These are phyloP conservation scores for Gobius niger DNA, from an alignment of 2,113 vertebrate genomes.

Conservation along the genomic window DNA sequence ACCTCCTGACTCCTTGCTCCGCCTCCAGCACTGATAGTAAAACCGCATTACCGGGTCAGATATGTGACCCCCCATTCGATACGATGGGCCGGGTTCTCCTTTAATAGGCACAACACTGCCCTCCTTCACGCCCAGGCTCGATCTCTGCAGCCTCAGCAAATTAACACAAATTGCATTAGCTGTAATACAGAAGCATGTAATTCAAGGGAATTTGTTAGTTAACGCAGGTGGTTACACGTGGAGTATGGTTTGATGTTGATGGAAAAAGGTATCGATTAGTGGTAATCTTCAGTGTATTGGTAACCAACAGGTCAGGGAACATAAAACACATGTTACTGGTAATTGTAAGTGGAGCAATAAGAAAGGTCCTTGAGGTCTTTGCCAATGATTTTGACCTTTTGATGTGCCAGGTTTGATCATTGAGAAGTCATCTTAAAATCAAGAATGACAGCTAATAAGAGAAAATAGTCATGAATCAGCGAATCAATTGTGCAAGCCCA, in stretches of 20 bases:
- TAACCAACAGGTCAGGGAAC: conserved; percentile 12
- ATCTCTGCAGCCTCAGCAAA: conserved; percentile 7
- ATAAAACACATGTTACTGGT: conserved; percentile 7
- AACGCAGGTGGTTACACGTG: neutral
- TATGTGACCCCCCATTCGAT: conserved; percentile 52
- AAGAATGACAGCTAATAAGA: too few relatives aligned
- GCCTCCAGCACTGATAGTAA: conserved; percentile 45
- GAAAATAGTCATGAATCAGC: too few relatives aligned
- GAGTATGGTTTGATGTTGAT: conserved; percentile 6
- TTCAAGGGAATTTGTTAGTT: conserved; percentile 11
- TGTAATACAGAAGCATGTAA: conserved; percentile 6
- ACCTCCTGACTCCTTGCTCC: conserved; percentile 4
- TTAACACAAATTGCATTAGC: conserved; percentile 17
- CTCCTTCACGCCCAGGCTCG: neutral
- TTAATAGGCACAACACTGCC: conserved; percentile 40
- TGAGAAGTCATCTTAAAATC: too few relatives aligned
- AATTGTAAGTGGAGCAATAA: neutral
- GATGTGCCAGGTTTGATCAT: too few relatives aligned
- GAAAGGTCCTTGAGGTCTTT: neutral
- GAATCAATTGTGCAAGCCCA: too few relatives aligned
- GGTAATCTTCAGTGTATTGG: conserved; percentile 29
- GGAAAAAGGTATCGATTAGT: conserved; percentile 31
- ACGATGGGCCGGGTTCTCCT: conserved; percentile 42
- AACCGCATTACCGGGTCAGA: conserved; percentile 55
- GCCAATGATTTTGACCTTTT: too few relatives aligned